A percentile compares a stretch with the other conserved stretches of the same genome.
Conservation (phyloP, 1,140 invertebrate genomes). For the Halyomorpha halys region DNA sequence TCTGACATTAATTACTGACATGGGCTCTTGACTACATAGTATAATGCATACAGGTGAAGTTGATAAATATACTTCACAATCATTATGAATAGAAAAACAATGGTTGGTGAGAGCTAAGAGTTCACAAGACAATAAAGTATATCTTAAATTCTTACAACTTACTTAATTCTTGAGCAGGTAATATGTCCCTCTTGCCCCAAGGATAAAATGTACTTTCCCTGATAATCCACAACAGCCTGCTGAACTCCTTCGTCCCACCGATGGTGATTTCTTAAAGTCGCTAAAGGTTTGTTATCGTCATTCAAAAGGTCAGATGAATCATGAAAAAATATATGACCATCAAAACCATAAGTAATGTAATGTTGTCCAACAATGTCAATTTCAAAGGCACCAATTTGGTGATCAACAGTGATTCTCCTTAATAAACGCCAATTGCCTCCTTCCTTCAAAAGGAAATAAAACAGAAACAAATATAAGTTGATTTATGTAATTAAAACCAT, state of each 20-base stretch:
- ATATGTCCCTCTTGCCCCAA: background rate
- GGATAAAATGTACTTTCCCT: background rate
- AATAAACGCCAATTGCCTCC: background rate
- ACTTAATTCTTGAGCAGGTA: slow-evolving; percentile 6
- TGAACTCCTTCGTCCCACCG: background rate
- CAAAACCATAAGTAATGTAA: slow-evolving; percentile 6
- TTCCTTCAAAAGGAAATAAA: background rate
- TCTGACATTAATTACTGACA: too few relatives aligned
- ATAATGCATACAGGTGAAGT: too few relatives aligned
- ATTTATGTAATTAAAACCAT: too few relatives aligned
- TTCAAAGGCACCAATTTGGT: slow-evolving; percentile 1
- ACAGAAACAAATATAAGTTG: too few relatives aligned
- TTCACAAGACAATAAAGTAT: too few relatives aligned
- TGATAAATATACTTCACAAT: too few relatives aligned
- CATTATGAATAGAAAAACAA: too few relatives aligned
- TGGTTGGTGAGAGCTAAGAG: too few relatives aligned
- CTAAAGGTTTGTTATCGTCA: background rate
- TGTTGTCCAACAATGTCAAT: background rate
- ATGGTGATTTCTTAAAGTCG: background rate
- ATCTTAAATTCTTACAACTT: background rate
- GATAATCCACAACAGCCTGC: background rate
- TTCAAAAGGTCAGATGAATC: background rate
- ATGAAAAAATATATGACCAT: background rate
- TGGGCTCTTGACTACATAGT: too few relatives aligned
- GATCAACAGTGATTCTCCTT: background rate